These are phyloP conservation scores for Anas platyrhynchos DNA, from an alignment of 2,113 vertebrate genomes.

Conservation along the genomic window DNA sequence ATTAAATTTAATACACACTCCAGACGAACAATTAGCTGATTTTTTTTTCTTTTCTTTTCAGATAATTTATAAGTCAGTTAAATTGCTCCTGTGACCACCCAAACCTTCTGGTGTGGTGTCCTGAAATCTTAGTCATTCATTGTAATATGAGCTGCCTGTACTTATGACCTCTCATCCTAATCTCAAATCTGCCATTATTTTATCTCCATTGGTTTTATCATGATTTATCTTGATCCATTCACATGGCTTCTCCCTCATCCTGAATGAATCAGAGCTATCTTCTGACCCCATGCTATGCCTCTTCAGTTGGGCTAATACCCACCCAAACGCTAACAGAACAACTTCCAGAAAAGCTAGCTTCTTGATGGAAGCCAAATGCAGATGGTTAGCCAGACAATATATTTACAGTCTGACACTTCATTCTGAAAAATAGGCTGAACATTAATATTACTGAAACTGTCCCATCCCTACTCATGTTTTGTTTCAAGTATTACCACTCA, in stretches of 20 bases:
- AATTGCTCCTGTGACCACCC: neutral
- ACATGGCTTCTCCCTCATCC: neutral
- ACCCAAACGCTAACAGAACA: neutral
- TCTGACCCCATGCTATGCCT: neutral
- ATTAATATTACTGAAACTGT: neutral
- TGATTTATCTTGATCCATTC: neutral
- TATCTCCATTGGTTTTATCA: neutral
- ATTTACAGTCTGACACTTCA: neutral
- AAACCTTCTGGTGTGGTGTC: neutral
- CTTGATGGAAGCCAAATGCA: neutral
- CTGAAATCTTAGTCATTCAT: neutral
- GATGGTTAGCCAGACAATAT: neutral
- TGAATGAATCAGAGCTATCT: neutral
- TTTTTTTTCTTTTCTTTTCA: constrained; percentile 34
- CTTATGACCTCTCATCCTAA: neutral
- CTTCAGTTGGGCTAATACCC: neutral
- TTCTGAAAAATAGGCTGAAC: neutral
- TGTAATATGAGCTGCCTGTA: neutral
- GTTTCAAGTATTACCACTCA: neutral
- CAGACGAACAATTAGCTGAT: neutral
- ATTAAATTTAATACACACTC: neutral
- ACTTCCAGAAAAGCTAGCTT: neutral
- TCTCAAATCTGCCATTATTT: neutral
- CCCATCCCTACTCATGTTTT: neutral
- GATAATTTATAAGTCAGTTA: constrained; percentile 16